phyloP scores from a whole-genome alignment of 2,797 vertebrate genomes.

The Danio kyathit region DNA sequence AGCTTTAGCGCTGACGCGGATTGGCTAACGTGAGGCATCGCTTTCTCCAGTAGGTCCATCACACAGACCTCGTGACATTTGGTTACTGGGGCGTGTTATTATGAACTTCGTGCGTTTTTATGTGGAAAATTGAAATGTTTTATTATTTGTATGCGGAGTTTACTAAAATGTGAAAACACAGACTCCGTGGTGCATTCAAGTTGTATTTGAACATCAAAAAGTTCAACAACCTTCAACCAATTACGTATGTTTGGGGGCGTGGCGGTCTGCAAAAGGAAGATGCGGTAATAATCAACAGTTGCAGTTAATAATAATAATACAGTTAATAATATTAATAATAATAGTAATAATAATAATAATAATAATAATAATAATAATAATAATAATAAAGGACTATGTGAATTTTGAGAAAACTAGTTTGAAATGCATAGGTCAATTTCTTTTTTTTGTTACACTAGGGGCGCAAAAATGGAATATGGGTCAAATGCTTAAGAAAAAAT shows the following conservation, averaged over 20 bases:
- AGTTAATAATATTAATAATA: too few species aligned
- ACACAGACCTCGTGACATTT: neutral
- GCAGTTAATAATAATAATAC: too few species aligned
- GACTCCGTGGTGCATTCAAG: neutral
- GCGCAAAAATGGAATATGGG: neutral
- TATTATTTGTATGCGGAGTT: neutral
- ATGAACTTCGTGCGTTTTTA: neutral
- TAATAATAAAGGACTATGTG: too few species aligned
- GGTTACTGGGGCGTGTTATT: slow-evolving; percentile 8
- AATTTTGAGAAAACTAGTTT: too few species aligned
- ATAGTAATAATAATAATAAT: too few species aligned
- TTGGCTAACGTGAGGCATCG: slow-evolving; percentile 14
- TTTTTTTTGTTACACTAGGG: too few species aligned
- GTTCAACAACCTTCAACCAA: neutral
- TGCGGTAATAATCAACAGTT: too few species aligned
- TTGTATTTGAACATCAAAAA: neutral
- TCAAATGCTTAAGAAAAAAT: neutral
- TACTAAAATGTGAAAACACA: neutral
- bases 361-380: too few species aligned
- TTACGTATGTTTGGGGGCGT: neutral
- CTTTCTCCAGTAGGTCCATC: slow-evolving; percentile 5
- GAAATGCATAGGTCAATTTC: too few species aligned
- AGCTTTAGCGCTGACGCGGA: neutral
- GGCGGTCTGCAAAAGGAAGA: neutral
- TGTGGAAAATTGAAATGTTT: too few species aligned